Evolutionary conservation across 2,113 vertebrate species (phyloP).

Genomic region (Helogale parvula): DNA sequence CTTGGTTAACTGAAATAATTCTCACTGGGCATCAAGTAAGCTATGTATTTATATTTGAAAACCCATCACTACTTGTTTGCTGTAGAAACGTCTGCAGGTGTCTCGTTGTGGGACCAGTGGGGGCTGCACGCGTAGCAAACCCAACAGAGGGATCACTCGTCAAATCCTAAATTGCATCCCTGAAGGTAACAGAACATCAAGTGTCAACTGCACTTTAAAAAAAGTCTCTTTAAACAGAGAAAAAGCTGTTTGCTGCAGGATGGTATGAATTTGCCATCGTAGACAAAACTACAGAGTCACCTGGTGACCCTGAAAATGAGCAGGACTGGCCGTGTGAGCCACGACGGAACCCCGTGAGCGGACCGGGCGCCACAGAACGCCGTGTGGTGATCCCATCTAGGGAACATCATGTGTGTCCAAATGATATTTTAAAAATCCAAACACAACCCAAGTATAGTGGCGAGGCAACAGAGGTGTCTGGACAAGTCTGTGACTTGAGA

Average conservation of each 20-base stretch:
- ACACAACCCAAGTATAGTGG: neutral
- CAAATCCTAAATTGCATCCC: neutral
- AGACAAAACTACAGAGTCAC: neutral
- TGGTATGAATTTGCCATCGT: neutral
- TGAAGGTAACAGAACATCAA: neutral
- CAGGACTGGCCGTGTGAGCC: neutral
- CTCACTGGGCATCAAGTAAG: neutral
- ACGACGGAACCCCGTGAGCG: neutral
- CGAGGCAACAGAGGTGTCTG: neutral
- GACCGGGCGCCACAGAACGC: neutral
- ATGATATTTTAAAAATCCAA: neutral
- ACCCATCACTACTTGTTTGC: neutral
- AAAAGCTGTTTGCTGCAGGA: neutral
- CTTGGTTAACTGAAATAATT: neutral
- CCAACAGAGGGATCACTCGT: neutral
- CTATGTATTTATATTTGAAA: neutral
- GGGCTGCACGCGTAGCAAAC: neutral
- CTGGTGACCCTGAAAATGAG: neutral
- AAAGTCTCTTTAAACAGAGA: neutral
- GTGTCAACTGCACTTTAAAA: neutral
- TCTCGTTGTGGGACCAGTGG: neutral
- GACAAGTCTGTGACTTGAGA: neutral
- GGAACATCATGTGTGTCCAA: neutral
- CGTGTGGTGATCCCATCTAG: accelerated
- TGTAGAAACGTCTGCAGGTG: neutral